Evolutionary conservation across 2,113 vertebrate species (phyloP), one percentile per base, ranked within the genome.

Genomic region (Prionailurus bengalensis): DNA sequence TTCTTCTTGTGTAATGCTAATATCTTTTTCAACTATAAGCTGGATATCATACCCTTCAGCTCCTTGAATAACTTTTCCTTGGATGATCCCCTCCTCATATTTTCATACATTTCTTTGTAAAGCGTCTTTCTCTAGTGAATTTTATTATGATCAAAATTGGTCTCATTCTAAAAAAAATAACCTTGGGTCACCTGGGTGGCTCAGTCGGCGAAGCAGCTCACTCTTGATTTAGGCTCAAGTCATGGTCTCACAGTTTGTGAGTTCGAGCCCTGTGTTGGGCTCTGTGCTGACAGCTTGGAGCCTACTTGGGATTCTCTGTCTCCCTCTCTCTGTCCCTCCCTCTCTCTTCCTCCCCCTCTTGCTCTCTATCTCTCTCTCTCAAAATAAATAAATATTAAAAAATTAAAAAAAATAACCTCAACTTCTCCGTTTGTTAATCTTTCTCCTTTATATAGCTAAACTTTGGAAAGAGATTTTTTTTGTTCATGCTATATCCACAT

Each of bases 401-500:
- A 55, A 55, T 55, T 63, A 14, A 6, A 42, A 78, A 55, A 58
- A 61, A 11, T 21, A 48, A 36, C 2, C 19, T 5, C 17, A 73
- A 66, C 5, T 78, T 65, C 4, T 91, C n/a, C 29, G 11, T 14
- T 33, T 86, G 21, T 23, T 73, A 80, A 65, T 65, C 17, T 63
- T 89, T 93, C 23, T 73, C 31, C 23, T 91, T 91, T 96, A 81
- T 68, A 31, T 66, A 86, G 29, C 12, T 74, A 92, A 95, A 83
- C 36, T 88, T 92, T 76, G 36, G 29, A 83, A 85, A 36, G 48
- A 66, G 36, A 83, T 71, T 58, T 84, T 10, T 66, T 25, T 39
- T 39, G 13, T 65, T 58, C 33, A 74, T 82, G 7, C 33, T 91
- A 58, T 15, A 70, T 33, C 19, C 31, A 53, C 27, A 33, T 86